Percentiles rank a stretch among this genome's conserved stretches.
phyloP scores from a whole-genome alignment of 2,797 vertebrate genomes.

The Danio albolineatus region DNA sequence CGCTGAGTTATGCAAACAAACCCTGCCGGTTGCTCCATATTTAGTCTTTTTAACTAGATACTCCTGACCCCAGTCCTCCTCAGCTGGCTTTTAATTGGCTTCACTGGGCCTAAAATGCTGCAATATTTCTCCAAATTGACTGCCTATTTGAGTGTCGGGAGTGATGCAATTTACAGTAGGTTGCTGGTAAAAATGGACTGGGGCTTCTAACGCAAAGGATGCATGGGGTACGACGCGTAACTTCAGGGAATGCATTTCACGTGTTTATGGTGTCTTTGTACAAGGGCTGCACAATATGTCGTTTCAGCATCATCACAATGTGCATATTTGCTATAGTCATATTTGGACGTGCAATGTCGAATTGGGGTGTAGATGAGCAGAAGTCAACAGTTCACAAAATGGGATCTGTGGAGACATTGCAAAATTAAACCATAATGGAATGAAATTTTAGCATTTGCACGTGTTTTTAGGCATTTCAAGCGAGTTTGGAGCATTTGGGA shows the following conservation, averaged over 20 bases:
- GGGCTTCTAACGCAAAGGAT: slow-evolving; percentile 51
- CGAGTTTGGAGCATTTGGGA: too few species aligned
- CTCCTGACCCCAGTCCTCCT: slow-evolving; percentile 48
- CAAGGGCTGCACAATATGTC: not conserved
- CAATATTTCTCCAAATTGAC: slow-evolving; percentile 57
- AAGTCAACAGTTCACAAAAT: too few species aligned
- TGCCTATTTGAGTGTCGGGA: slow-evolving; percentile 54
- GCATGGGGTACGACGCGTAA: slow-evolving; percentile 44
- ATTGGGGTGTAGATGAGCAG: too few species aligned
- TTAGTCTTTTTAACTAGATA: slow-evolving; percentile 50
- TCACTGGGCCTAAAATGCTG: slow-evolving; percentile 64
- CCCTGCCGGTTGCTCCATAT: slow-evolving; percentile 33
- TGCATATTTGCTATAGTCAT: too few species aligned
- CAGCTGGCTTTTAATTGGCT: slow-evolving; percentile 61
- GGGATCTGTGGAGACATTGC: too few species aligned
- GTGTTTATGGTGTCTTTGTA: slow-evolving; percentile 18
- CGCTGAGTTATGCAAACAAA: slow-evolving; percentile 28
- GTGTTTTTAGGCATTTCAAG: too few species aligned
- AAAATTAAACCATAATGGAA: too few species aligned
- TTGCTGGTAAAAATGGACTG: slow-evolving; percentile 49
- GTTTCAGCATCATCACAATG: too few species aligned
- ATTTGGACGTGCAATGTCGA: too few species aligned
- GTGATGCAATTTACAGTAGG: slow-evolving; percentile 65
- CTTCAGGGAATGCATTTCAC: slow-evolving; percentile 45
- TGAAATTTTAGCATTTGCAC: too few species aligned